Evolutionary conservation across 1,140 invertebrate species (phyloP), one percentile per base, ranked within the genome.

Genomic region (Patella vulgata): DNA sequence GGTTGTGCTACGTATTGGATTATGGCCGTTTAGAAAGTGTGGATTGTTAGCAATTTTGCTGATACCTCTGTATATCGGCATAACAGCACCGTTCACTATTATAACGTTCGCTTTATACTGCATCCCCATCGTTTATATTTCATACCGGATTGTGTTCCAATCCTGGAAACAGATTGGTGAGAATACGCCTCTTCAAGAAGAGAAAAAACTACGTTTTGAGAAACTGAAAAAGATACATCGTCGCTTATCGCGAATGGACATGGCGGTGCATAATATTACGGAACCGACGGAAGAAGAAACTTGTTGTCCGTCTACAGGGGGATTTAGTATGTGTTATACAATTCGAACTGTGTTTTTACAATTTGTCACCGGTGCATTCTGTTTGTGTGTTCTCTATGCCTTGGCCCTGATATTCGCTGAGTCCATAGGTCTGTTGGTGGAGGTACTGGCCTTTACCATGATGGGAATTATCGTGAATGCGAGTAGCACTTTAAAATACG

Each of bases 381-480:
- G 75, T 61, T 44, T 82, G 14, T 64, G 75, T 4, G 73, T 77
- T 44, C 65, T 83, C 2, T 79, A 77, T 56, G 65, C 80, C 1
- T 40, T 79, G 3, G 65, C 78, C 1, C 46, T 82, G n/a, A 50
- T 83, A 25, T 59, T 79, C 36, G 71, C 75, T 1, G 81, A 82
- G 56, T 76, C 78, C 23, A 55, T 74, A 14, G 79, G 77, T 17
- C 68, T 77, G 3, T 50, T 81, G 12, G 75, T 83, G 8, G 79
- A 83, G 62, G 71, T 83, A 9, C 50, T 81, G 44, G 72, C 77
- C 6, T 83, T 82, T 40, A 83, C 81, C 1, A 75, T 83, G 77
- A 83, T 83, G 81, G 81, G 81, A 0, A 79, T 83, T 31, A 83
- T 83, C 27, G 76, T 82, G 9, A 83, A 83, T 58, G 81, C 81